These are phyloP conservation scores for Lutraria rhynchaena DNA, from an alignment of 1,140 invertebrate genomes.

Conservation along the genomic window DNA sequence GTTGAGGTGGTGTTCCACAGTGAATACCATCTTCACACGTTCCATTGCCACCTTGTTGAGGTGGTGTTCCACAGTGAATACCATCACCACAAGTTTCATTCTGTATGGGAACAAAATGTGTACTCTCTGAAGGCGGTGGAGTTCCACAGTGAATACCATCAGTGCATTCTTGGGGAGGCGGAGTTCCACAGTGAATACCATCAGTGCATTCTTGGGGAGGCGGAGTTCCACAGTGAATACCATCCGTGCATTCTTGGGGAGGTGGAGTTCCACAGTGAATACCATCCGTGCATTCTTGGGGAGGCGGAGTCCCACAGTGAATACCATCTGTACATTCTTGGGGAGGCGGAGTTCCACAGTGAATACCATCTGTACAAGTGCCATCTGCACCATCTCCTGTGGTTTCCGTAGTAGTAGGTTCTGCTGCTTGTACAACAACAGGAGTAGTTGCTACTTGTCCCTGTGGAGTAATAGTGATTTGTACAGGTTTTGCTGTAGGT, in stretches of 20 bases:
- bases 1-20: slow-evolving; percentile 48
- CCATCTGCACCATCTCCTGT: slow-evolving; percentile 33
- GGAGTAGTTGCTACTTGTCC: slow-evolving; percentile 58
- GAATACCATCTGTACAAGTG: slow-evolving; percentile 53
- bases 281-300: slow-evolving; percentile 53
- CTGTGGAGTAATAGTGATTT: slow-evolving; percentile 74
- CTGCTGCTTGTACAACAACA: slow-evolving; percentile 45
- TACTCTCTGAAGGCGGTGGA: slow-evolving; percentile 47
- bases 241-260: slow-evolving; percentile 64
- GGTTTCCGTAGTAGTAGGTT: slow-evolving; percentile 21
- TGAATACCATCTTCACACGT: slow-evolving; percentile 39
- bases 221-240: slow-evolving; percentile 60
- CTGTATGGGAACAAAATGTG: slow-evolving; percentile 25
- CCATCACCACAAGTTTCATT: slow-evolving; percentile 26
- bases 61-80: slow-evolving; percentile 50
- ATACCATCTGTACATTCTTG: slow-evolving; percentile 63
- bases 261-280: slow-evolving; percentile 57
- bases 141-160: slow-evolving; percentile 55
- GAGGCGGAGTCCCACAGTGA: slow-evolving; percentile 56
- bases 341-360: slow-evolving; percentile 58
- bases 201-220: slow-evolving; percentile 51
- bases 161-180: slow-evolving; percentile 39
- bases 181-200: slow-evolving; percentile 57
- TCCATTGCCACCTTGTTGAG: slow-evolving; percentile 35
- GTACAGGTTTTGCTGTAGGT: slow-evolving; percentile 65